Evolutionary conservation across 2,113 vertebrate species (phyloP), one percentile per base, ranked within the genome.

Genomic region (Lagenorhynchus albirostris): DNA sequence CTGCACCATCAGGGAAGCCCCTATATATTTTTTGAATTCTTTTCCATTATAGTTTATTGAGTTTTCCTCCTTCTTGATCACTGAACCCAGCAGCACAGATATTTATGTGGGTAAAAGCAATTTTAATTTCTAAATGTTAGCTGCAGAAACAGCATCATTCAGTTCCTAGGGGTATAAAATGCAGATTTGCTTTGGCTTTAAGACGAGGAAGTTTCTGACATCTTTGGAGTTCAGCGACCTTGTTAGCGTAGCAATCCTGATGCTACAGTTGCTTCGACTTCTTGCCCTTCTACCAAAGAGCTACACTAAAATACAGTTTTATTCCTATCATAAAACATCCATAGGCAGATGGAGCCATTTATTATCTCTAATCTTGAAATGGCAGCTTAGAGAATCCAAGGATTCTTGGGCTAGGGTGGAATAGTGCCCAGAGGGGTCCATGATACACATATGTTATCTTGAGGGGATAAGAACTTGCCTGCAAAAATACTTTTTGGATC

Each of bases 381-480:
- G 55, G 25, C 33, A 17, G 26, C n/a, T 77, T 25, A n/a, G 55
- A 79, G 83, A 62, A 63, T 10, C 58, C 6, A 0, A 8, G 38
- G 36, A 10, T 71, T 60, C 67, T 63, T 68, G 58, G 62, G 65
- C 68, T 44, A 41, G 41, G n/a, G 62, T 11, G 5, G 47, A 21
- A 7, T 0, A 36, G 65, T 31, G 29, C 15, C 62, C 12, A 3
- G 26, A 29, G 44, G 8, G 21, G 9, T 13, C 60, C 31, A 0
- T 60, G 77, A 6, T 9, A 12, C 7, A 5, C 1, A 0, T 5
- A 4, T 11, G 5, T 62, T 47, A 25, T 25, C 20, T 60, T 12
- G 14, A 93, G 63, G 68, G 60, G 41, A 29, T 74, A 8, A 77
- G 79, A 77, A 50, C 31, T 55, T 87, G 68, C 18, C 41, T 47